Base-by-base conservation (phyloP, 1,140 invertebrate species). In the Drosophila mauritiana region DNA sequence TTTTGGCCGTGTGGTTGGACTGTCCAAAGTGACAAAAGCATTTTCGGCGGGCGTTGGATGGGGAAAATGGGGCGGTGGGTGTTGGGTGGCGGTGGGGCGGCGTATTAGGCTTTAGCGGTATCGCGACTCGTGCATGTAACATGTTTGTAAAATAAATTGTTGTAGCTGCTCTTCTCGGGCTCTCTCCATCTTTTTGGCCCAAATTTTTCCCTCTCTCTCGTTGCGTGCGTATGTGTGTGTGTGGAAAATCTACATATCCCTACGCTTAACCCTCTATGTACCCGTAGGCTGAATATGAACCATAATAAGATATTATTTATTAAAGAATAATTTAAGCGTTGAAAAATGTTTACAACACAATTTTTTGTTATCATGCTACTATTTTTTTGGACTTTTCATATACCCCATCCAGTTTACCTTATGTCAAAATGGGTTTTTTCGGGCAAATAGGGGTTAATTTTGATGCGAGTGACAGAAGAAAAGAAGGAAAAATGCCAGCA, bases 81-180 rank as follows among this genome's bases (percentile, higher is more conserved):
- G 65, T 22, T 4, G 31, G 25, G 31, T 45, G 39, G 31, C 40
- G 39, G 51, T 22, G n/a, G 15, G 61, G 31, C 45, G 31, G 40
- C 17, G 4, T 12, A 6, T 70, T 55, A 39, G 64, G 69, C 63
- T 68, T 59, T 68, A 45, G 40, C 34, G 40, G 53, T 42, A 52
- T 25, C 75, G 36, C 67, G 53, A 67, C 51, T 73, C 52, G 27
- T 59, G 67, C 67, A 69, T 69, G 63, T 69, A 69, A 55, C 34
- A 69, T 78, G 63, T 42, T 73, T 78, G 68, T 58, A 77, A 82
- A 82, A 73, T 55, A 82, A 82, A 78, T 84, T 82, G 80, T 55
- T 78, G 69, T 37, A 56, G 34, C 49, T 65, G 34, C 49, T 72
- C 12, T 27, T 22, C 20, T n/a, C n/a, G 22, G 40, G 11, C 49